These are phyloP conservation scores for Zaprionus obscuricornis DNA, from an alignment of 2,888 invertebrate genomes.

Conservation along the genomic window DNA sequence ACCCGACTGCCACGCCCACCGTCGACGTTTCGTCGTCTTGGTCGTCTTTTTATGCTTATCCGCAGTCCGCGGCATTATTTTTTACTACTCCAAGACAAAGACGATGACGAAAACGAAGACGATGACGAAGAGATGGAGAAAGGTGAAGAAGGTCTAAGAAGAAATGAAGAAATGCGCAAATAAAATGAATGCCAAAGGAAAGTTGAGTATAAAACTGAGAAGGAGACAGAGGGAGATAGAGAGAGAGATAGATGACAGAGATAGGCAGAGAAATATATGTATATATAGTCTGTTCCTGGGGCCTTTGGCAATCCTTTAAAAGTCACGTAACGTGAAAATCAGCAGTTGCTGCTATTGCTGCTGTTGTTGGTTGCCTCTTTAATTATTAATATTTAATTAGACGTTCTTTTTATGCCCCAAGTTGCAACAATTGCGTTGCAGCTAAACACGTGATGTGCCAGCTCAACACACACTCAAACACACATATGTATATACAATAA, in stretches of 20 bases:
- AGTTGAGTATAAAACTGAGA: slow-evolving; percentile 10
- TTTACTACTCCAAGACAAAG: slow-evolving; percentile 21
- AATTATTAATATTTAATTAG: slow-evolving; percentile 41
- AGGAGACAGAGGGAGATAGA: background rate
- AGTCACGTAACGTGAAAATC: slow-evolving; percentile 45
- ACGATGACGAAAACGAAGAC: too few relatives aligned
- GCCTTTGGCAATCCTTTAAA: slow-evolving; percentile 14
- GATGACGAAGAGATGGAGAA: too few relatives aligned
- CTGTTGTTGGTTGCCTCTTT: background rate
- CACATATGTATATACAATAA: too few relatives aligned
- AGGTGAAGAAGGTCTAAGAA: background rate
- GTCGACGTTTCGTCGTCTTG: slow-evolving; percentile 1
- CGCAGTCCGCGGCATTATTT: slow-evolving; percentile 54
- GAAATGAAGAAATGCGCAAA: slow-evolving; percentile 42
- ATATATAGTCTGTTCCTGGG: background rate
- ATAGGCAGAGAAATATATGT: too few relatives aligned
- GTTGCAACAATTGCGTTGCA: slow-evolving; percentile 4
- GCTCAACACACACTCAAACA: too few relatives aligned
- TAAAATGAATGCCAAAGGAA: slow-evolving; percentile 55
- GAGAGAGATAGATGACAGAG: too few relatives aligned
- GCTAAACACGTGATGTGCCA: too few relatives aligned
- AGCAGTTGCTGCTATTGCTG: slow-evolving; percentile 14
- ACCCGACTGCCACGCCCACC: slow-evolving; percentile 50
- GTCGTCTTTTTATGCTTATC: slow-evolving; percentile 46
- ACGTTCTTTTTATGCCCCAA: background rate